phyloP scores from a whole-genome alignment of 2,888 invertebrate species.

The Eupeodes luniger region DNA sequence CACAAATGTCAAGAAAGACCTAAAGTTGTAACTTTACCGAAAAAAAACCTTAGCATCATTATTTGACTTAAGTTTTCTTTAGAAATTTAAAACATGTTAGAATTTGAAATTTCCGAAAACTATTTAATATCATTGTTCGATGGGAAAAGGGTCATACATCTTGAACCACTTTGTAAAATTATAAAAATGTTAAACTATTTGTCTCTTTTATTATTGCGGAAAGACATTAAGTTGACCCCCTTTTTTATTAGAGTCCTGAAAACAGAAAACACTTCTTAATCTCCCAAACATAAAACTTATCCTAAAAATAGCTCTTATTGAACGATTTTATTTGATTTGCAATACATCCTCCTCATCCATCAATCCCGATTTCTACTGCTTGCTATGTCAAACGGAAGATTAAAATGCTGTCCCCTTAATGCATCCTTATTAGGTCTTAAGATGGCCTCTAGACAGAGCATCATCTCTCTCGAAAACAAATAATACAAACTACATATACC shows the following conservation, averaged over 20 bases:
- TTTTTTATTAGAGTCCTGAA: not conserved
- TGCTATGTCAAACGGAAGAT: slow-evolving; percentile 10
- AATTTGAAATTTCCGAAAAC: too few species aligned
- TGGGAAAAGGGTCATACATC: too few species aligned
- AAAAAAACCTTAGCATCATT: too few species aligned
- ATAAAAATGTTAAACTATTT: too few species aligned
- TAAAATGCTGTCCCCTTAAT: slow-evolving; percentile 17
- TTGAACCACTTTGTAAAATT: too few species aligned
- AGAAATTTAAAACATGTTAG: too few species aligned
- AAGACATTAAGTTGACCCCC: too few species aligned
- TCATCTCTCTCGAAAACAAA: slow-evolving; percentile 9
- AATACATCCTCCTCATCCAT: slow-evolving; percentile 9
- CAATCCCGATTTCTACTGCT: not conserved
- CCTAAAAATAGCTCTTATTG: not conserved
- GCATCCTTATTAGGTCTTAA: slow-evolving; percentile 40
- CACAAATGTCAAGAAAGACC: too few species aligned
- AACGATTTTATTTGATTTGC: slow-evolving; percentile 4
- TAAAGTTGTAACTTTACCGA: too few species aligned
- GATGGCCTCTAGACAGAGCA: slow-evolving; percentile 25
- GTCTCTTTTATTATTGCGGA: too few species aligned
- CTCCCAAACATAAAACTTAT: not conserved
- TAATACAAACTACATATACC: slow-evolving; percentile 52
- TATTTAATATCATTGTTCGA: too few species aligned
- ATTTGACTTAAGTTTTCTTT: too few species aligned
- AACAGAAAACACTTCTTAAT: not conserved